Conservation (phyloP, 2,888 invertebrate genomes). For the Lymantria dispar region DNA sequence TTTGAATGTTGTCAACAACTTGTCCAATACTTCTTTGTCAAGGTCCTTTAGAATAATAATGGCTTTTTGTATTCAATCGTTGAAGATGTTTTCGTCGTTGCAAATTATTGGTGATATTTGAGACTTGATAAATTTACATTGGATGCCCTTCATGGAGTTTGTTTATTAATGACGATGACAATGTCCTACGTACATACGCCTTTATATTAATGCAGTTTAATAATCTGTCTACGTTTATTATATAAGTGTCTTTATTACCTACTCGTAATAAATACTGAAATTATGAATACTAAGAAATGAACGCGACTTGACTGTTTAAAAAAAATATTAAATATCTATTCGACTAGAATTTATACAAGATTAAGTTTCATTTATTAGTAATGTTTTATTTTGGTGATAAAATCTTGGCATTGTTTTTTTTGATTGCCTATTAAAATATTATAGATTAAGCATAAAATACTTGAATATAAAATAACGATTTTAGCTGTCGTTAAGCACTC, state of each 20-base stretch:
- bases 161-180: conserved; percentile 1
- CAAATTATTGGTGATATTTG: conserved; percentile 16
- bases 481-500: too few species aligned
- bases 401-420: too few species aligned
- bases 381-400: too few species aligned
- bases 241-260: background rate
- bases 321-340: too few species aligned
- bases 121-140: conserved; percentile 17
- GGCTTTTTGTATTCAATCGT: conserved; percentile 16
- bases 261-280: too few species aligned
- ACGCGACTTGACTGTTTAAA: too few species aligned
- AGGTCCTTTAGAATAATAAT: conserved; percentile 29
- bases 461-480: too few species aligned
- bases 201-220: conserved; percentile 1
- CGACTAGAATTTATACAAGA: too few species aligned
- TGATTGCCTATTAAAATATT: too few species aligned
- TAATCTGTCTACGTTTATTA: background rate
- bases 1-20: background rate
- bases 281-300: too few species aligned
- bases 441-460: too few species aligned
- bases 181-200: conserved; percentile 2
- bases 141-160: background rate
- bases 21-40: conserved; percentile 1
- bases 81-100: conserved; percentile 24
- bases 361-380: too few species aligned